Evolutionary conservation across 2,888 invertebrate species (phyloP).

Genomic region (Xestia xanthographa): DNA sequence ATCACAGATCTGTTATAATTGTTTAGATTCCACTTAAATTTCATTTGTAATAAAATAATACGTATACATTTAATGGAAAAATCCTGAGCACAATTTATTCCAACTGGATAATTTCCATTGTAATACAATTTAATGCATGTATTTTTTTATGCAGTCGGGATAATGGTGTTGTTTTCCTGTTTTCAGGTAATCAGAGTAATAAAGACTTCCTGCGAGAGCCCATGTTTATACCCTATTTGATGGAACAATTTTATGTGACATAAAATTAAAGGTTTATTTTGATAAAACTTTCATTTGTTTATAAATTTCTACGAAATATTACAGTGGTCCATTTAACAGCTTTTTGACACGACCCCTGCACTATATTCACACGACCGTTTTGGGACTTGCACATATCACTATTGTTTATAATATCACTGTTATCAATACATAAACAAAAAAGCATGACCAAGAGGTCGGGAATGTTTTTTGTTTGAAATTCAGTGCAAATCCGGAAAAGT

Average conservation of each 20-base stretch:
- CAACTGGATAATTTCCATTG: constrained; percentile 24
- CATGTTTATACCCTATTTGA: constrained; percentile 6
- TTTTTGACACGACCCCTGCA: constrained; percentile 12
- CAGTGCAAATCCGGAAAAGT: constrained; percentile 42
- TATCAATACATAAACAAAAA: constrained; percentile 40
- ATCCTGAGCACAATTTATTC: background rate
- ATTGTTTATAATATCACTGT: constrained; percentile 6
- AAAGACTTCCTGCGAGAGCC: constrained; percentile 23
- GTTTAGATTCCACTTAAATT: background rate
- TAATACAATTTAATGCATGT: constrained; percentile 18
- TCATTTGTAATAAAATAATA: background rate
- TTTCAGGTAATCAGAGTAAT: constrained; percentile 47
- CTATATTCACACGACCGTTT: constrained; percentile 24
- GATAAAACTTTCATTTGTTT: background rate
- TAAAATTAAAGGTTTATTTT: background rate
- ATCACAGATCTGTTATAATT: constrained; percentile 11
- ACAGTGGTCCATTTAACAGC: background rate
- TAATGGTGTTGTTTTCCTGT: constrained; percentile 48
- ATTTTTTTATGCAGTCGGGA: constrained; percentile 39
- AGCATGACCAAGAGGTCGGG: constrained; percentile 30
- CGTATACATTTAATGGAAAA: constrained; percentile 20
- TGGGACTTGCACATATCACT: constrained; percentile 14
- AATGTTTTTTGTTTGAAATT: constrained; percentile 31
- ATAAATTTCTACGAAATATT: background rate
- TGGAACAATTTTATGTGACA: constrained; percentile 8